Evolutionary conservation across 2,113 vertebrate genomes (phyloP), one percentile per base, ranked within the genome.

Genomic region (Pluvianellus socialis): DNA sequence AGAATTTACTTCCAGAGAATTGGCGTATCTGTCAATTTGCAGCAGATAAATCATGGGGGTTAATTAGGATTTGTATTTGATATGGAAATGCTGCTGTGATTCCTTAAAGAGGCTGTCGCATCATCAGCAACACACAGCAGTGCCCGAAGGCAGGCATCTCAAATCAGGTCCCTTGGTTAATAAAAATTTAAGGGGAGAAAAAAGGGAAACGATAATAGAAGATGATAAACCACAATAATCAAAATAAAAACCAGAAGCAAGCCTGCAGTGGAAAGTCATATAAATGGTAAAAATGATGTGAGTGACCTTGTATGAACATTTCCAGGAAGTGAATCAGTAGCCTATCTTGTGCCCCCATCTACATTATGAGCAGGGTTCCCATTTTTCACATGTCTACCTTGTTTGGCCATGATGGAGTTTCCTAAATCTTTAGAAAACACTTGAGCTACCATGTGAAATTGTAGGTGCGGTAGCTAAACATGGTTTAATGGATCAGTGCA

Each of bases 1-100:
- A 74, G 70, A 89, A 76, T 91, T 73, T 42, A 66, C 45, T 80
- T 81, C 26, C 42, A 63, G 47, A 28, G 40, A 75, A 91, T 9
- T 93, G 88, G 44, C 75, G 49, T 86, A 75, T 91, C 82, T 96
- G 76, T 63, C 86, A 94, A 47, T 90, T 88, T 85, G 44, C 73
- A 70, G 81, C 56, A 90, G 85, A 75, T 24, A 91, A 93, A 79
- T 73, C 32, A 32, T 0, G 1, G 49, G 70, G 59, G 85, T 73
- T 94, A 92, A 93, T 95, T 94, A 92, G 85, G 58, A 66, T 88
- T 91, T 94, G 72, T 77, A 88, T 93, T 96, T 96, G 76, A 85
- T 94, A 72, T 82, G 92, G 91, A 95, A 94, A 92, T 89, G 28
- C 28, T 65, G 40, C 86, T 95, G 62, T 91, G 66, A 72, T 89